A percentile compares a stretch with the other conserved stretches of the same genome.
Conservation (phyloP, 1,140 invertebrate species). For the Anoplolepis gracilipes region DNA sequence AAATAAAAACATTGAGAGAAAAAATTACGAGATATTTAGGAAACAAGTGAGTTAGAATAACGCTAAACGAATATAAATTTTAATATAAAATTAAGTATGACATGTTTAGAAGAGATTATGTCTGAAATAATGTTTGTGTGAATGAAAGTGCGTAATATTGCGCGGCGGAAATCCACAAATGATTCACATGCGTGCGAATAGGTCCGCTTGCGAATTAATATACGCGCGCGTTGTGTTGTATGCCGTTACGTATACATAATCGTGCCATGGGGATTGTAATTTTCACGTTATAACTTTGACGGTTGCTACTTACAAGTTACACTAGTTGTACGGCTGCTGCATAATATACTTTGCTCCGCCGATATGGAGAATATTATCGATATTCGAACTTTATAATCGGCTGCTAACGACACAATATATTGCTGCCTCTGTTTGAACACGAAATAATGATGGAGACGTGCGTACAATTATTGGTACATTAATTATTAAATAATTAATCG, state of each 20-base stretch:
- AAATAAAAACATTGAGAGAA: background rate
- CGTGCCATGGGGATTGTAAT: slow-evolving; percentile 33
- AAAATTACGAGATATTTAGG: background rate
- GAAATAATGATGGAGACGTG: slow-evolving; percentile 25
- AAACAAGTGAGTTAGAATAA: background rate
- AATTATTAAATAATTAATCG: slow-evolving; percentile 11
- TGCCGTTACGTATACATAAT: background rate
- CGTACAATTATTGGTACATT: background rate
- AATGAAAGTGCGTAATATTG: slow-evolving; percentile 6
- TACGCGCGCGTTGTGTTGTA: background rate
- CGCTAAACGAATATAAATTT: slow-evolving; percentile 3
- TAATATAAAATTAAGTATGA: background rate
- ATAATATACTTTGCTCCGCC: slow-evolving; percentile 1
- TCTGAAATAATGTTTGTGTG: background rate
- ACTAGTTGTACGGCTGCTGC: background rate
- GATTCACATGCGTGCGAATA: background rate
- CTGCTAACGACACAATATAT: slow-evolving; percentile 43
- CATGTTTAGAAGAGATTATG: background rate
- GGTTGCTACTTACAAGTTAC: slow-evolving; percentile 55
- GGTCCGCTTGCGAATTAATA: slow-evolving; percentile 30
- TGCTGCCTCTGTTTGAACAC: slow-evolving; percentile 19
- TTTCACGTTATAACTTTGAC: slow-evolving; percentile 50
- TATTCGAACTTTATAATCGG: slow-evolving; percentile 51
- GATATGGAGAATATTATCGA: slow-evolving; percentile 47
- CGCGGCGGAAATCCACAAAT: background rate